Evolutionary conservation across 2,888 invertebrate species (phyloP).

Genomic region (Drosophila paranaensis): DNA sequence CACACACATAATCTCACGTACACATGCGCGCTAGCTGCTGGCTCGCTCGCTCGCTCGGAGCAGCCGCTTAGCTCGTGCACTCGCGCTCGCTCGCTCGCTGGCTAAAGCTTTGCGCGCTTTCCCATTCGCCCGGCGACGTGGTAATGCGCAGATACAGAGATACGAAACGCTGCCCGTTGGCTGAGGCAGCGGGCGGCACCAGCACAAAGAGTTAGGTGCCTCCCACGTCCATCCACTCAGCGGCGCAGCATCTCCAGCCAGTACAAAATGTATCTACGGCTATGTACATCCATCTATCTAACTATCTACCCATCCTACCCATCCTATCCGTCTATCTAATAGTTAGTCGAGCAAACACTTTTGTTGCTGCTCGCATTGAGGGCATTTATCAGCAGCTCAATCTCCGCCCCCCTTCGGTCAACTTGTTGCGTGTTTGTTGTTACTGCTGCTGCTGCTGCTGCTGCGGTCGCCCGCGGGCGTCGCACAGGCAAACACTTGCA

Average conservation of each 20-base stretch:
- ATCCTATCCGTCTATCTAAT: constrained; percentile 1
- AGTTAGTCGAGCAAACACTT: constrained; percentile 42
- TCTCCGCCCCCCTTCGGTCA: constrained; percentile 30
- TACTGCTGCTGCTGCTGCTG: constrained; percentile 29
- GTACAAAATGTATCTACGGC: constrained; percentile 14
- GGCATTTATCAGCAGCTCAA: constrained; percentile 61
- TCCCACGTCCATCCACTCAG: constrained; percentile 33
- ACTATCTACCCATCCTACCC: constrained; percentile 1
- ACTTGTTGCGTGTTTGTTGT: constrained; percentile 71
- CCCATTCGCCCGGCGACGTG: constrained; percentile 69
- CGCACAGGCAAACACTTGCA: constrained; percentile 68
- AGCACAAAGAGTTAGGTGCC: constrained; percentile 52
- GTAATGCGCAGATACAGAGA: constrained; percentile 79
- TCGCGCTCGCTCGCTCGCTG: constrained; percentile 22
- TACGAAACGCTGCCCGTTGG: constrained; percentile 60
- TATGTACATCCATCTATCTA: constrained; percentile 10
- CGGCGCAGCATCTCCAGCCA: constrained; percentile 27
- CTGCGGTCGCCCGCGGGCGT: constrained; percentile 49
- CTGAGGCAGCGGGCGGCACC: constrained; percentile 58
- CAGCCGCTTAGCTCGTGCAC: constrained; percentile 6
- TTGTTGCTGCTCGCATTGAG: constrained; percentile 27
- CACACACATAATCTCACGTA: constrained; percentile 1
- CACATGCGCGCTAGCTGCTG: constrained; percentile 13
- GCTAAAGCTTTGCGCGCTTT: constrained; percentile 63
- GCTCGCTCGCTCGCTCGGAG: constrained; percentile 25